Evolutionary conservation across 2,113 vertebrate genomes (phyloP).

Genomic region (Chunga burmeisteri): DNA sequence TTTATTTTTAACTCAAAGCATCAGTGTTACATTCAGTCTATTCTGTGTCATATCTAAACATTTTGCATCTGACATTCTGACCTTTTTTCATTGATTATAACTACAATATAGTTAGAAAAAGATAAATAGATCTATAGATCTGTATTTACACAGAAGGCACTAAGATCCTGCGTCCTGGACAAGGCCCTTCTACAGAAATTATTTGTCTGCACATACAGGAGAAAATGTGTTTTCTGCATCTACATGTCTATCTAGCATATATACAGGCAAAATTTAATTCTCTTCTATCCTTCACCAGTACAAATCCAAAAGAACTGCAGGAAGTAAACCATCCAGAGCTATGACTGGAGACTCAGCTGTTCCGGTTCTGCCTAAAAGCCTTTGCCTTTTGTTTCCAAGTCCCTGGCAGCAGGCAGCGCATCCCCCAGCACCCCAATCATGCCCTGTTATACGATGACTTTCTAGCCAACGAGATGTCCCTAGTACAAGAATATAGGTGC

Average conservation of each 20-base stretch:
- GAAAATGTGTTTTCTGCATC: neutral
- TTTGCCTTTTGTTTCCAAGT: neutral
- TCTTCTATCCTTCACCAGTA: neutral
- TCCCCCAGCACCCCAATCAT: neutral
- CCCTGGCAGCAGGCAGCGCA: neutral
- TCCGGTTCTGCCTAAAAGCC: neutral
- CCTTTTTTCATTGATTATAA: neutral
- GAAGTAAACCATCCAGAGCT: neutral
- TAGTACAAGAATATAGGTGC: neutral
- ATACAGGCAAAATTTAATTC: neutral
- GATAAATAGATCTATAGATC: neutral
- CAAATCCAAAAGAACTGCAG: neutral
- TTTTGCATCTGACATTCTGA: neutral
- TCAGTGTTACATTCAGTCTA: neutral
- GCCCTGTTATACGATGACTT: neutral
- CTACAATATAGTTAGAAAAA: neutral
- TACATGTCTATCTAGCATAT: neutral
- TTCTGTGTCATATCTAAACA: neutral
- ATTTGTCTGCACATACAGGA: neutral
- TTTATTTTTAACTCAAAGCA: neutral
- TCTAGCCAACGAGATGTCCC: neutral
- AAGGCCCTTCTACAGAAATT: neutral
- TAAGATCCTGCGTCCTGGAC: neutral
- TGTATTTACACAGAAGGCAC: neutral
- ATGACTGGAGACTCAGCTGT: neutral